Evolutionary conservation across 92 coral and sea anemone species (phyloP), one percentile per base, ranked within the genome.

Genomic region (Zoanthus solanderi): DNA sequence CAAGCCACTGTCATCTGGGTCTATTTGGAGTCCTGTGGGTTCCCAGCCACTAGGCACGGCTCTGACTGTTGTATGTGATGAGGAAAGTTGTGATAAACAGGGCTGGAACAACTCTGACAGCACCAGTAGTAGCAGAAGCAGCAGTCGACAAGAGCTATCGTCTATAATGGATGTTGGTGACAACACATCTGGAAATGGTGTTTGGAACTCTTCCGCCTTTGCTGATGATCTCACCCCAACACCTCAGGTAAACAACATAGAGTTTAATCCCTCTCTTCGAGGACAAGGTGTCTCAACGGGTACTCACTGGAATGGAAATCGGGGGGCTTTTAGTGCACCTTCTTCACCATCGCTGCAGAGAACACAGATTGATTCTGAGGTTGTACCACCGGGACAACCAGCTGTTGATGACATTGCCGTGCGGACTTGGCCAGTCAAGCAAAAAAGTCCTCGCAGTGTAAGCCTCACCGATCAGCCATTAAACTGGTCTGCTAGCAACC

Each of bases 71-170:
- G 96, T 91, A 14, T 92, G 98, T 80, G 98, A 96, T 76, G 98
- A 94, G 30, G 95, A 96, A 11, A 73, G 88, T 50, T 91, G 92
- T 28, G 99, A 97, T 28, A 91, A 93, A 56, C 98, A 94, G 81
- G 96, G 93, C 12, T 97, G 99, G 99, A 96, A 97, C 77, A 97
- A 97, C 89, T 97, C 99, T 0, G 98, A 97, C 90, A 97, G 99
- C 76, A 96, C 99, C 2, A 97, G 99, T 69, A 97, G 99, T 68
- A 94, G 98, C 73, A 89, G 98, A 79, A 97, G 99, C 66, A 97
- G 99, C 66, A 97, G 99, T 86, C 95, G 99, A 11, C 95, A 95
- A 80, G 99, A 97, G 87, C 92, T 97, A 5, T 96, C 96, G 54
- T 92, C 96, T 14, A 97, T 97, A 87, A 97, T 97, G 98, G 99